Percentiles rank a stretch among this genome's conserved stretches.
phyloP scores from a whole-genome alignment of 2,888 invertebrate genomes.

The Willowsia nigromaculata region DNA sequence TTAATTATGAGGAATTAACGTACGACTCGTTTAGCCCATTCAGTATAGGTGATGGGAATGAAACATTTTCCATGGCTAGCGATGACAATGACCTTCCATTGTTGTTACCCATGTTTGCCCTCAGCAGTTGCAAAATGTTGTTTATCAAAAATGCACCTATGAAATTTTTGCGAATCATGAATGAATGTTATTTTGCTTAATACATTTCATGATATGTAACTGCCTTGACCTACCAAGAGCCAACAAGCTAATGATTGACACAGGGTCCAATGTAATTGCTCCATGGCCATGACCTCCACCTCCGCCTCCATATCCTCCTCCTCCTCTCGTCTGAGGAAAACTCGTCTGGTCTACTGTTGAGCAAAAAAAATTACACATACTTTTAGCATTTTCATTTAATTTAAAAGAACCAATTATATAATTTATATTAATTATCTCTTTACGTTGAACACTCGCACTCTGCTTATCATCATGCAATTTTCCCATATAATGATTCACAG shows the following conservation, averaged over 20 bases:
- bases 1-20: too few relatives aligned
- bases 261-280: constrained; percentile 78
- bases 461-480: background rate
- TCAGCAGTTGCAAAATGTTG: constrained; percentile 77
- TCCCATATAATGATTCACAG: constrained; percentile 34
- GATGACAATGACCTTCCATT: background rate
- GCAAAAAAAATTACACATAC: background rate
- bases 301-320: constrained; percentile 55
- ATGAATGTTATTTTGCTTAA: background rate
- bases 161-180: background rate
- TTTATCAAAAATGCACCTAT: constrained; percentile 78
- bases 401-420: too few relatives aligned
- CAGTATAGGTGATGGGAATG: background rate
- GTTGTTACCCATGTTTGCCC: constrained; percentile 69
- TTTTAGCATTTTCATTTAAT: background rate
- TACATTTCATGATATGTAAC: background rate
- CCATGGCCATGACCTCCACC: constrained; percentile 75
- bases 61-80: background rate
- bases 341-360: background rate
- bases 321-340: constrained; percentile 60
- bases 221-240: constrained; percentile 73
- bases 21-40: background rate
- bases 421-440: background rate
- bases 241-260: constrained; percentile 78
- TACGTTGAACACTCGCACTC: constrained; percentile 27